phyloP scores from a whole-genome alignment of 2,888 invertebrate genomes.

The Lasioglossum villosulum region DNA sequence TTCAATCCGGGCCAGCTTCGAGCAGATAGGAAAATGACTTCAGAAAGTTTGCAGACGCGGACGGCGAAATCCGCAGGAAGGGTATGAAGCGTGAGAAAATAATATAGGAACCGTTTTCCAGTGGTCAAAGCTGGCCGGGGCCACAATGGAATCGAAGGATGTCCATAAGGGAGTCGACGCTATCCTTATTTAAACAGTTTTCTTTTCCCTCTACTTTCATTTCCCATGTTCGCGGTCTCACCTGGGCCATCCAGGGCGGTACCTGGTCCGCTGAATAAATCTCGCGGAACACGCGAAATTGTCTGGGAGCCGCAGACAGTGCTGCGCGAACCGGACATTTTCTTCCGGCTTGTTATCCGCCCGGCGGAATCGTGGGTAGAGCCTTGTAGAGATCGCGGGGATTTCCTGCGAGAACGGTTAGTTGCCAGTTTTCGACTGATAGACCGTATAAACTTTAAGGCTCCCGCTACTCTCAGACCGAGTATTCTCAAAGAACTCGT shows the following conservation, averaged over 20 bases:
- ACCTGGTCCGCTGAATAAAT: slow-evolving; percentile 60
- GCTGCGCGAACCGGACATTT: slow-evolving; percentile 5
- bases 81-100: slow-evolving; percentile 61
- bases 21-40: slow-evolving; percentile 45
- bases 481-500: slow-evolving; percentile 5
- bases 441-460: background rate
- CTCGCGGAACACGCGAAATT: slow-evolving; percentile 51
- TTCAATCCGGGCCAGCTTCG: slow-evolving; percentile 34
- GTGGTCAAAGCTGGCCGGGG: slow-evolving; percentile 68
- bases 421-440: slow-evolving; percentile 8
- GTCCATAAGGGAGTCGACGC: slow-evolving; percentile 53
- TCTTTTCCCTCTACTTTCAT: slow-evolving; percentile 38
- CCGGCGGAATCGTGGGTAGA: slow-evolving; percentile 9
- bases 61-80: slow-evolving; percentile 49
- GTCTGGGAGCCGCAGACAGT: slow-evolving; percentile 43
- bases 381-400: background rate
- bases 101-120: slow-evolving; percentile 66
- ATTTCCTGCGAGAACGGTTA: slow-evolving; percentile 10
- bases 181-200: slow-evolving; percentile 72
- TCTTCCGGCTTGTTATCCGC: slow-evolving; percentile 38
- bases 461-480: background rate
- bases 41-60: slow-evolving; percentile 52
- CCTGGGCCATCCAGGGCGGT: slow-evolving; percentile 49
- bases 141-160: slow-evolving; percentile 68
- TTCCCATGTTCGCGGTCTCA: slow-evolving; percentile 58